Base-by-base conservation (phyloP, 2,113 vertebrate genomes). In the Dipodomys merriami region DNA sequence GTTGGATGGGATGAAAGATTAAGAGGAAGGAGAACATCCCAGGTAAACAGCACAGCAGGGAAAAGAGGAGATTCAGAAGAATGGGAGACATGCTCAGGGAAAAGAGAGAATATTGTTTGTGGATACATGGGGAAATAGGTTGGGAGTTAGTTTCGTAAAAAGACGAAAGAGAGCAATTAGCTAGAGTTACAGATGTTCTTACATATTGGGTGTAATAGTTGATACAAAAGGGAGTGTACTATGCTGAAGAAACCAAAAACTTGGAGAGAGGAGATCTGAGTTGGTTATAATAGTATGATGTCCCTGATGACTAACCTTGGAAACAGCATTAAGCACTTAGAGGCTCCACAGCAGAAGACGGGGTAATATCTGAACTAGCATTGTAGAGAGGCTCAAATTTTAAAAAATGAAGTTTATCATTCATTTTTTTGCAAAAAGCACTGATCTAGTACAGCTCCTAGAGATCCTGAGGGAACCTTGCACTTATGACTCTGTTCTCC, bases 291-390 rank as follows among this genome's bases (percentile, higher is more conserved):
- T 2, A 2, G 62, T 67, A 57, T 86, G 33, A 62, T n/a, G 46
- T 80, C 64, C 39, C 29, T 53, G 64, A 5, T 67, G 77, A 60
- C 72, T 64, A 25, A 90, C 60, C 91, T 35, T 27, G 57, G 27
- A 65, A 12, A 90, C 93, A 84, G 72, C 62, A 67, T 76, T 73
- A 44, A 93, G 60, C 33, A 88, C 25, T 91, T 84, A 60, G 62
- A 92, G 65, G 11, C 65, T 87, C 6, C 46, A 77, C 25, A 73
- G 0, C 6, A 82, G 44, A 33, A 27, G 35, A 39, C 33, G 30
- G 64, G 46, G 77, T 44, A 9, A 73, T 89, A 39, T 18, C 68
- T 90, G 49, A 77, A 39, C 53, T 35, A 72, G 65, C 81, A 76
- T 79, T 76, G 46, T 7, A 27, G 18, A 44, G 69, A 81, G 39